Base-by-base conservation (phyloP, 2,888 invertebrate genomes). In the Steinernema hermaphroditum region DNA sequence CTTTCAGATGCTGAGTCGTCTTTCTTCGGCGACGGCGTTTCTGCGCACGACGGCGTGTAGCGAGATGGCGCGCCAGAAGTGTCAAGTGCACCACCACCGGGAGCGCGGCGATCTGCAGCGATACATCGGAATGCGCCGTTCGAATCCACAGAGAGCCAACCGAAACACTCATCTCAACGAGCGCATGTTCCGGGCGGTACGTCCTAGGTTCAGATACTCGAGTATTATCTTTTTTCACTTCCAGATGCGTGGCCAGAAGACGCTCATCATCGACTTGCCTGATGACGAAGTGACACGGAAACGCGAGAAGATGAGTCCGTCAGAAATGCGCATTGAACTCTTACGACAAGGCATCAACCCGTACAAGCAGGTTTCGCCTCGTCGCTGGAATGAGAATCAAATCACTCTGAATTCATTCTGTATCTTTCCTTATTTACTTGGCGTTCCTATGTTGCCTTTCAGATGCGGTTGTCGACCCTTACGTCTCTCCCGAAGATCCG, bases 151-250 rank as follows among this genome's bases (percentile, higher is more conserved):
- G 4, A 80, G 78, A 74, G 83, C 85, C 8, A 86, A 85, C 71
- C 75, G 85, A 68, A 83, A 85, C 57, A 85, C 85, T 0, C 84
- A 85, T 72, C 76, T 80, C 19, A 85, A 85, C 73, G 85, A 86
- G 69, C 78, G 77, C 24, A 74, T 78, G 78, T 83, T 82, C 75
- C 73, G 84, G 72, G 77, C 73, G 75, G 85, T 85, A 16, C 69
- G 76, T 69, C 12, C 22, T 19, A 4, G 37, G 24, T n/a, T 70
- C 22, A 57, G 1, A 57, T 41, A 4, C 9, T n/a, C n/a, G 16
- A 9, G 22, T 37, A 8, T 37, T 37, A 4, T 37, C 6, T 8
- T 12, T 37, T 37, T 4, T 12, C 37, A 19, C 16, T 75, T 81
- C 22, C 49, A 85, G 84, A 75, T 83, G 77, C 79, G 85, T 29